phyloP scores from a whole-genome alignment of 1,140 invertebrate species.

The Dysdera silvatica region DNA sequence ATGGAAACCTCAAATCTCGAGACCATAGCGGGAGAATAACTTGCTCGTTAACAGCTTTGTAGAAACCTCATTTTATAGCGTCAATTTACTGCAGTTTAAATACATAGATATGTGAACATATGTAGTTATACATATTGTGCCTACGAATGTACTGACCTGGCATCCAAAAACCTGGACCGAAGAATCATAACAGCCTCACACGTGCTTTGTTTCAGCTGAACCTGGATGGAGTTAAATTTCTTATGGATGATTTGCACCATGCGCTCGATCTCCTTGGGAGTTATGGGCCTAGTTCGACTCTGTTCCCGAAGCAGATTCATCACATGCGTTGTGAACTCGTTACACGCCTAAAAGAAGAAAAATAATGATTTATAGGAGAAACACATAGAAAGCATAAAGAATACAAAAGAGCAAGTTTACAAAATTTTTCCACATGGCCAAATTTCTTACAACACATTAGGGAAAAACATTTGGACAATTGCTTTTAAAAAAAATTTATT shows the following conservation, averaged over 20 bases:
- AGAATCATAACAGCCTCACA: slow-evolving; percentile 99
- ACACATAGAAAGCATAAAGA: not conserved
- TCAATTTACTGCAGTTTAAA: no score
- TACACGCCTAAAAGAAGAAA: slow-evolving; percentile 69
- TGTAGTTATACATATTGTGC: no score
- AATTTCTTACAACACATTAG: no score
- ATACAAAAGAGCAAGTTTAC: no score
- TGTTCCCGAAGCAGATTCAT: slow-evolving; percentile 96
- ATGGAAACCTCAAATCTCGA: no score
- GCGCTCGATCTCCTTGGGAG: slow-evolving; percentile 95
- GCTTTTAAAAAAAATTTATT: no score
- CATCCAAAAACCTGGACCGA: slow-evolving; percentile 85
- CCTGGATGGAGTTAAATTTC: slow-evolving; percentile 99
- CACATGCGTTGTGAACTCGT: slow-evolving; percentile 98
- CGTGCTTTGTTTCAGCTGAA: slow-evolving; percentile 98
- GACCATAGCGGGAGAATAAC: no score
- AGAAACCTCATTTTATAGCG: no score
- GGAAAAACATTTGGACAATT: no score
- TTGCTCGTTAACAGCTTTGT: no score
- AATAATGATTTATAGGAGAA: not conserved
- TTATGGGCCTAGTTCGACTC: slow-evolving; percentile 89
- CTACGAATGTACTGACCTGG: slow-evolving; percentile 55
- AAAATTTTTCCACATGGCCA: no score
- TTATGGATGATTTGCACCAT: slow-evolving; percentile 99
- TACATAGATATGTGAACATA: no score